Evolutionary conservation across 2,888 invertebrate species (phyloP).

Genomic region (Brachynemurus nebulosus): DNA sequence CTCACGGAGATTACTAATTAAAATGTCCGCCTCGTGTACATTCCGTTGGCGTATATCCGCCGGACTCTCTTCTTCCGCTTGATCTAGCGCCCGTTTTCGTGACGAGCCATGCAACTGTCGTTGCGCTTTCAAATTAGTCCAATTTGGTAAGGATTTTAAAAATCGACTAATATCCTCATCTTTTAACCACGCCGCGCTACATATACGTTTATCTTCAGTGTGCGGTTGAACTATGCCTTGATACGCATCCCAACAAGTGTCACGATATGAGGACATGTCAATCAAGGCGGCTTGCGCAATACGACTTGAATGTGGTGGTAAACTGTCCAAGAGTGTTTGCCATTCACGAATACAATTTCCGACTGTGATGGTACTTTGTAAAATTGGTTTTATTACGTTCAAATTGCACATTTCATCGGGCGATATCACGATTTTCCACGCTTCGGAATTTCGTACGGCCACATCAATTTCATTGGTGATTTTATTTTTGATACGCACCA

Average conservation of each 20-base stretch:
- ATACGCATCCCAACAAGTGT: slow-evolving; percentile 61
- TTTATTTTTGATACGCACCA: slow-evolving; percentile 57
- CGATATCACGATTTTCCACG: slow-evolving; percentile 63
- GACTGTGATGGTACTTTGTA: slow-evolving; percentile 58
- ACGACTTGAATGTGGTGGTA: slow-evolving; percentile 62
- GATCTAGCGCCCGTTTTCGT: slow-evolving; percentile 31
- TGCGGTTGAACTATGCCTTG: slow-evolving; percentile 63
- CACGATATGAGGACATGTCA: slow-evolving; percentile 56
- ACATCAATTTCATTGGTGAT: slow-evolving; percentile 51
- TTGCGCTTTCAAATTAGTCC: slow-evolving; percentile 48
- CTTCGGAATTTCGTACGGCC: slow-evolving; percentile 59
- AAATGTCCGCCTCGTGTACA: slow-evolving; percentile 80
- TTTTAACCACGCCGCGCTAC: slow-evolving; percentile 79
- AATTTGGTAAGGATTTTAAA: slow-evolving; percentile 75
- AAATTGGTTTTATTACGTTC: slow-evolving; percentile 46
- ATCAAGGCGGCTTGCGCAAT: slow-evolving; percentile 58
- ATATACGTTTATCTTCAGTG: slow-evolving; percentile 61
- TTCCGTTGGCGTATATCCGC: slow-evolving; percentile 66
- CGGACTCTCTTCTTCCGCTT: slow-evolving; percentile 59
- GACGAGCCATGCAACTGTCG: slow-evolving; percentile 35
- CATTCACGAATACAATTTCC: slow-evolving; percentile 53
- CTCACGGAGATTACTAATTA: slow-evolving; percentile 83
- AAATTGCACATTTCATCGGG: slow-evolving; percentile 52
- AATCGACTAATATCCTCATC: slow-evolving; percentile 92
- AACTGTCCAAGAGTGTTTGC: slow-evolving; percentile 48